Conservation (phyloP, 2,113 vertebrate genomes). For the Centropus unirufus region DNA sequence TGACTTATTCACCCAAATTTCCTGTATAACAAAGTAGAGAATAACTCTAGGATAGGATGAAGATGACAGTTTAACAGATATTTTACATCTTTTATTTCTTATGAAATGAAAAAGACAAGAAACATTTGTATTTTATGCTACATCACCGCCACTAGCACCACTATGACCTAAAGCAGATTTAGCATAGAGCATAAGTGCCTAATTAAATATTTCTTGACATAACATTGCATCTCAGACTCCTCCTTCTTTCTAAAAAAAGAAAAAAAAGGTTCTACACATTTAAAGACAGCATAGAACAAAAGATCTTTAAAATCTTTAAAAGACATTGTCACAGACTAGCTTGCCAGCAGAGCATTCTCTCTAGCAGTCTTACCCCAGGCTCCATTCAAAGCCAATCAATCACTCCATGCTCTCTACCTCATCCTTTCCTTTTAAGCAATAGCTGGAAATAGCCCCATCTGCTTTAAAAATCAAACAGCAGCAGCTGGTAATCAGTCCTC, state of each 20-base stretch:
- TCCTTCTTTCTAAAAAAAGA: neutral
- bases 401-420: neutral
- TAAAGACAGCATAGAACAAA: neutral
- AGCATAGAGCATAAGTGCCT: fast-evolving
- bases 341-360: neutral
- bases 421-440: constrained; percentile 34
- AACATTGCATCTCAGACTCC: neutral
- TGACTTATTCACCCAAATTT: neutral
- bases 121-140: neutral
- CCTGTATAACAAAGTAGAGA: neutral
- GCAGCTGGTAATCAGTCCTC: constrained; percentile 40
- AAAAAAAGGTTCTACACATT: fast-evolving
- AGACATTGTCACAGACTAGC: neutral
- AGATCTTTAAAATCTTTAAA: fast-evolving
- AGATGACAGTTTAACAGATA: neutral
- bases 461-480: constrained; percentile 54
- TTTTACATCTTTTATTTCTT: neutral
- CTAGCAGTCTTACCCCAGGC: neutral
- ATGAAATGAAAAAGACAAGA: neutral
- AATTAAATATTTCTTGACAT: neutral
- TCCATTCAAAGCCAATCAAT: neutral
- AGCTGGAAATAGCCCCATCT: constrained; percentile 31
- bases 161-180: neutral
- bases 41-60: neutral
- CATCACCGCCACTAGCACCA: neutral